These are phyloP conservation scores for Lepidocyrtoides sp. DNA, from an alignment of 2,888 invertebrate species.

Conservation along the genomic window DNA sequence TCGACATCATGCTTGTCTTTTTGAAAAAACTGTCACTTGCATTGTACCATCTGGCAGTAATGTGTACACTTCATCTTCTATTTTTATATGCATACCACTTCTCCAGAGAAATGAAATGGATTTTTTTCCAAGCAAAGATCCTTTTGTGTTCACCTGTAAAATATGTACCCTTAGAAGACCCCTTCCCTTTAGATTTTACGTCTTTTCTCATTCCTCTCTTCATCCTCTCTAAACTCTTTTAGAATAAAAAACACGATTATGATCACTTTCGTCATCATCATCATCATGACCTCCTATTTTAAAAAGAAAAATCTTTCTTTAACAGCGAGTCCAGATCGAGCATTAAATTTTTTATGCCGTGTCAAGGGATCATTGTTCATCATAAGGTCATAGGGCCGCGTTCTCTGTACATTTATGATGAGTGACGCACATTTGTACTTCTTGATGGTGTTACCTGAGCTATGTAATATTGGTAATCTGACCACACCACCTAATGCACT, in stretches of 20 bases:
- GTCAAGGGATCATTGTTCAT: slow-evolving; percentile 20
- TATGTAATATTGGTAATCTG: background rate
- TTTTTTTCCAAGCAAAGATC: slow-evolving; percentile 32
- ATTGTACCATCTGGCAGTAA: slow-evolving; percentile 71
- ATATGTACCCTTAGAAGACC: slow-evolving; percentile 23
- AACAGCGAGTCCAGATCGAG: background rate
- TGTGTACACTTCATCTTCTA: background rate
- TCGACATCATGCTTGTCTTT: slow-evolving; percentile 72
- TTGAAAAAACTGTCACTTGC: slow-evolving; percentile 83
- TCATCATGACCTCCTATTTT: slow-evolving; percentile 14
- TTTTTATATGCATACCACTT: slow-evolving; percentile 23
- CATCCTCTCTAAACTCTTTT: background rate
- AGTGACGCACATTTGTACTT: slow-evolving; percentile 38
- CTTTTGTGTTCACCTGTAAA: background rate
- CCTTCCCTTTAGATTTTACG: slow-evolving; percentile 10
- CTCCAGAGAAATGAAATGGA: slow-evolving; percentile 36
- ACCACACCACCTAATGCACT: background rate
- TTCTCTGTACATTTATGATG: slow-evolving; percentile 61
- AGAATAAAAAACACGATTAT: slow-evolving; percentile 67
- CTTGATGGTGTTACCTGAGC: slow-evolving; percentile 41
- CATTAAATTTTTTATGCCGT: slow-evolving; percentile 1
- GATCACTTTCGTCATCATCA: slow-evolving; percentile 62
- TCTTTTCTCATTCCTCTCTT: background rate
- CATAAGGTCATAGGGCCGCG: slow-evolving; percentile 56
- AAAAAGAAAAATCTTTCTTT: slow-evolving; percentile 54